Base-by-base conservation (phyloP, 2,797 vertebrate genomes). In the Champsocephalus gunnari region DNA sequence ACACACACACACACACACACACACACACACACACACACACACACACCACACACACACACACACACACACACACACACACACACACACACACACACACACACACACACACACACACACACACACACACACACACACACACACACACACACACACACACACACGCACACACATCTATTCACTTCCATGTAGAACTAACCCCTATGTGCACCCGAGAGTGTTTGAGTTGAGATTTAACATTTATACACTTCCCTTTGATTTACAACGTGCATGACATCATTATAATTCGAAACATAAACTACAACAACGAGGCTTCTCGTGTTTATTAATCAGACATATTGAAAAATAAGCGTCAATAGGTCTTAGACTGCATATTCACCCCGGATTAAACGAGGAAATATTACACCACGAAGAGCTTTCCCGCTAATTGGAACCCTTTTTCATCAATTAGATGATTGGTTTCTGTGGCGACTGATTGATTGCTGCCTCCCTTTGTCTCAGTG, bases 391-490 rank as follows among this genome's bases (percentile, higher is more conserved):
- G 64, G 71, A 73, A 82, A 73, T 71, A 75, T 59, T 53, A 80
- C 81, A 79, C 84, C 79, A 62, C 65, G 47, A 80, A 88, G 79
- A 66, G 89, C 84, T 83, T 88, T 92, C 73, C 72, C 56, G 9
- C 87, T 94, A 92, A 92, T 92, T 95, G 88, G 87, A 88, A 79
- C 74, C 83, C 71, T 66, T 88, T 89, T 65, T 83, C 66, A 74
- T 83, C 66, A 74, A 88, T 83, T 43, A 85, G 81, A 83, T 90
- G 89, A 92, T 89, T 92, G 81, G 87, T 92, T 93, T 91, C 85
- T 87, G 65, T 69, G 71, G 72, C 79, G 57, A 64, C 77, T 89
- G 91, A 95, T 93, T 85, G 91, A 94, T 93, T 66, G 12, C 77
- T 71, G 75, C 80, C 74, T 85, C 65, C 83, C 55, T 87, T 87